Conservation (phyloP, 2,113 vertebrate species). For the Rhinopomastus cyanomelas region DNA sequence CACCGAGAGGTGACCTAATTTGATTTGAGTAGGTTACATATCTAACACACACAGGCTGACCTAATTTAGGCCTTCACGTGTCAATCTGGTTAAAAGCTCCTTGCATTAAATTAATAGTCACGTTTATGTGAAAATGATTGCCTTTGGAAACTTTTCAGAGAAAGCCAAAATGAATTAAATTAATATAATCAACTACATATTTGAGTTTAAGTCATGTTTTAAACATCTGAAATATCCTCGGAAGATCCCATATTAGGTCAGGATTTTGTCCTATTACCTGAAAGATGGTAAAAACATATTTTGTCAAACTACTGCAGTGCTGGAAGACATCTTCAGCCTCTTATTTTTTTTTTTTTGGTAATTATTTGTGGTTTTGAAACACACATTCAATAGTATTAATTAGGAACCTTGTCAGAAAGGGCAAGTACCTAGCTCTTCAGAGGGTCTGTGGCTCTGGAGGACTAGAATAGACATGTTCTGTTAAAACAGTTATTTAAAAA, state of each 20-base stretch:
- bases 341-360: too few relatives aligned
- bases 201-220: background rate
- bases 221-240: background rate
- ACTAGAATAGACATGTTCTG: background rate
- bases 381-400: background rate
- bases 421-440: background rate
- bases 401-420: background rate
- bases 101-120: background rate
- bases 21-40: background rate
- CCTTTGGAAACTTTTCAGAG: background rate
- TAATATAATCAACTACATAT: background rate
- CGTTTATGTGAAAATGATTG: background rate
- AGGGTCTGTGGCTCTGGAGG: background rate
- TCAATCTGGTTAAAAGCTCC: background rate
- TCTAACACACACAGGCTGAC: slow-evolving; percentile 28
- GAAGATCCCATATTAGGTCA: background rate
- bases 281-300: background rate
- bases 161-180: too few relatives aligned
- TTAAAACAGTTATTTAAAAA: background rate
- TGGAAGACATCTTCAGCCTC: background rate
- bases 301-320: background rate
- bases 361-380: background rate
- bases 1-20: slow-evolving; percentile 52
- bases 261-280: background rate
- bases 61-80: slow-evolving; percentile 12